These are phyloP conservation scores for Muscina levida DNA, from an alignment of 2,888 invertebrate genomes.

Conservation along the genomic window DNA sequence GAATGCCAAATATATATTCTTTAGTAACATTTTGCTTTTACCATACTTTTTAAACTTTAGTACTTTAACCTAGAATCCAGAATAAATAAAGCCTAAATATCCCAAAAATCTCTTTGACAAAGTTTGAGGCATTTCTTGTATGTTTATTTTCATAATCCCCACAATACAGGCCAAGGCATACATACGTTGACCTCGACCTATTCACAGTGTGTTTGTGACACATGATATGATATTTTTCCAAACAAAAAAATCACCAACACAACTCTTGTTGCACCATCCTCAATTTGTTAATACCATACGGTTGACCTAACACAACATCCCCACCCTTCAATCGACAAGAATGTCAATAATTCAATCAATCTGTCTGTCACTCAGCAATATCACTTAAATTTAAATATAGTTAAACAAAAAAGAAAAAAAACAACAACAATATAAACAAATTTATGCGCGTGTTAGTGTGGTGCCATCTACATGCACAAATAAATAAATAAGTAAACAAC, in stretches of 20 bases:
- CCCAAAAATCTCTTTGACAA: too few relatives aligned
- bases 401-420: background rate
- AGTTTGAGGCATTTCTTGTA: too few relatives aligned
- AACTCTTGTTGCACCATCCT: background rate
- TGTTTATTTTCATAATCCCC: too few relatives aligned
- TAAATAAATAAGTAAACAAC: conserved; percentile 16
- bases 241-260: background rate
- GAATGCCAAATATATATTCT: too few relatives aligned
- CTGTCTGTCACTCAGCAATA: conserved; percentile 7
- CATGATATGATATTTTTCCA: background rate
- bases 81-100: too few relatives aligned
- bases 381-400: conserved; percentile 8
- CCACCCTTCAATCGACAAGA: background rate
- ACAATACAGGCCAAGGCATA: too few relatives aligned
- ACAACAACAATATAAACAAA: too few relatives aligned
- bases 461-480: background rate
- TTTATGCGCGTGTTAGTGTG: too few relatives aligned
- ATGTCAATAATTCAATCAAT: conserved; percentile 34
- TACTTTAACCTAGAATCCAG: too few relatives aligned
- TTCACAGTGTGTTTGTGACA: background rate
- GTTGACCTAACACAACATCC: conserved; percentile 27
- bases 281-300: background rate
- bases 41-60: too few relatives aligned
- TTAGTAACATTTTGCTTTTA: too few relatives aligned
- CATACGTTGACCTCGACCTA: conserved; percentile 11